Conservation (phyloP, 1,140 invertebrate genomes). For the Mercenaria mercenaria region DNA sequence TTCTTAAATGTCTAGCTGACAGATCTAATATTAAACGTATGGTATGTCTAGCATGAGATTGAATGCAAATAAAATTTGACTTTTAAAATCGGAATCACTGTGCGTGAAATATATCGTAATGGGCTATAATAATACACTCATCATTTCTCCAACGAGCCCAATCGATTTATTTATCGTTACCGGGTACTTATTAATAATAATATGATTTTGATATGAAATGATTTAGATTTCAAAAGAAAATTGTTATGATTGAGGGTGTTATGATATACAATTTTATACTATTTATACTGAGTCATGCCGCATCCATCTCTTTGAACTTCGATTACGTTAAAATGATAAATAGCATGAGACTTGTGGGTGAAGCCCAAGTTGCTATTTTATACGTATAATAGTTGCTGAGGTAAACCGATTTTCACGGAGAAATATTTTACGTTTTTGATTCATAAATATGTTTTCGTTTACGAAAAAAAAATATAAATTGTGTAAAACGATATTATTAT, state of each 20-base stretch:
- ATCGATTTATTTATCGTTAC: conserved; percentile 45
- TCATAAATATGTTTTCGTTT: no score
- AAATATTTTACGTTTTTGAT: no score
- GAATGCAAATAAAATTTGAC: conserved; percentile 21
- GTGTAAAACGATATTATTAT: no score
- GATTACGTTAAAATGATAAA: not conserved
- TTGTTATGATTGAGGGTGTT: not conserved
- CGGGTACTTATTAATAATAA: conserved; percentile 44
- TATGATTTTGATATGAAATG: conserved; percentile 61
- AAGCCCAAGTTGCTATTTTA: not conserved
- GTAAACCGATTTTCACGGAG: no score
- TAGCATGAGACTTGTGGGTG: not conserved
- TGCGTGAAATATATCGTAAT: conserved; percentile 54
- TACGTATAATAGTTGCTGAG: not conserved
- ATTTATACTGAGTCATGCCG: conserved; percentile 39
- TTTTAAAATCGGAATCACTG: conserved; percentile 39
- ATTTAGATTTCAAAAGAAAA: conserved; percentile 58
- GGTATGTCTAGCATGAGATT: conserved; percentile 21
- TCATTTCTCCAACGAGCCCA: not conserved
- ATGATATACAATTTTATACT: conserved; percentile 29
- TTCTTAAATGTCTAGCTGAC: not conserved
- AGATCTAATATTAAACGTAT: not conserved
- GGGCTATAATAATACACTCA: conserved; percentile 14
- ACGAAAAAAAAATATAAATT: no score
- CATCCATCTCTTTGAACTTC: conserved; percentile 23